phyloP scores from a whole-genome alignment of 2,888 invertebrate genomes.

The Hoplodrina blanda region DNA sequence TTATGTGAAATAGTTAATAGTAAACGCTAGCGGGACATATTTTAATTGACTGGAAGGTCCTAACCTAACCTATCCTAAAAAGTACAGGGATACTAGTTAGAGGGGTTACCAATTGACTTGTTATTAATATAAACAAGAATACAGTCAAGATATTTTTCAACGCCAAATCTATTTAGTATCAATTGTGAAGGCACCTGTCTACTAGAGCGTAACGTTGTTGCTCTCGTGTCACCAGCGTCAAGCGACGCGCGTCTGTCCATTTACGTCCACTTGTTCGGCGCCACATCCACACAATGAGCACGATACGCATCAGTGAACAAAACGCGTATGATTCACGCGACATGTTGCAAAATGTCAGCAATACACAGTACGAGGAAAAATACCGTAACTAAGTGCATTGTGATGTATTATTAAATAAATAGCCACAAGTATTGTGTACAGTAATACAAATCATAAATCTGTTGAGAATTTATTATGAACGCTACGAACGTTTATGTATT shows the following conservation, averaged over 20 bases:
- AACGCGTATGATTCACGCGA: conserved; percentile 9
- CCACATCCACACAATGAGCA: conserved; percentile 17
- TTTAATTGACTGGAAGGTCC: too few relatives aligned
- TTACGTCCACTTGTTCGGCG: background rate
- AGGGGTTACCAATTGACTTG: background rate
- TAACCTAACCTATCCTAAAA: too few relatives aligned
- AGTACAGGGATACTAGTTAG: too few relatives aligned
- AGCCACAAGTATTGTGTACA: background rate
- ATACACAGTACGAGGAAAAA: conserved; percentile 12
- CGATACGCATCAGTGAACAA: conserved; percentile 22
- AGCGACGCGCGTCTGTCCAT: conserved; percentile 8
- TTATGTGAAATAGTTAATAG: too few relatives aligned
- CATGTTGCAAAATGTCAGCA: background rate
- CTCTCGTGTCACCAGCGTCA: conserved; percentile 11
- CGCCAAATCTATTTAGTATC: conserved; percentile 17
- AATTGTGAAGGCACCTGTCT: conserved; percentile 31
- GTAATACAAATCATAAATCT: background rate
- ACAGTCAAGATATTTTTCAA: conserved; percentile 16
- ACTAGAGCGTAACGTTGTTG: conserved; percentile 38
- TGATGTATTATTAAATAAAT: background rate
- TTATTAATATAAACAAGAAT: background rate
- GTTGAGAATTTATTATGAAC: background rate
- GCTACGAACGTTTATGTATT: background rate
- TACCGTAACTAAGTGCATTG: conserved; percentile 8
- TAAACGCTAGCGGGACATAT: too few relatives aligned